These are phyloP conservation scores for Mobula hypostoma DNA, from an alignment of 2,113 vertebrate genomes.

Conservation along the genomic window DNA sequence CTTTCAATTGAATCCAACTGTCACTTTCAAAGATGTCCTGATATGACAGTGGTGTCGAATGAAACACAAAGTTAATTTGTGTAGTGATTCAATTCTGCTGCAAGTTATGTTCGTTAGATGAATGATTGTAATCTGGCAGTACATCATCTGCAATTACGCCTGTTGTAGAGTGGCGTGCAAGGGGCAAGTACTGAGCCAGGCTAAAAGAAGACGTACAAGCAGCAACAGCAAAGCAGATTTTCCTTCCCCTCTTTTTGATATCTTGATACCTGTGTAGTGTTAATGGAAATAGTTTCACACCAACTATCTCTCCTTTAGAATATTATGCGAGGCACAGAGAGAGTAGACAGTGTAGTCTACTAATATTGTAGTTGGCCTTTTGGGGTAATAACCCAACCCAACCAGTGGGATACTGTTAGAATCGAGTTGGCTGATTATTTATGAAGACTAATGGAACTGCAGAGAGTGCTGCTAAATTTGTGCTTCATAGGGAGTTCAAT, in stretches of 20 bases:
- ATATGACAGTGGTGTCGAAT: not conserved
- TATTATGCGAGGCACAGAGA: no score
- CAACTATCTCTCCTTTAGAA: not conserved
- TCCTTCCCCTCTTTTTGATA: not conserved
- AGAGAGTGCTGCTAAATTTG: not conserved
- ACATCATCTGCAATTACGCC: not conserved
- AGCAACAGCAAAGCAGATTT: not conserved
- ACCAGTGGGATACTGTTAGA: not conserved
- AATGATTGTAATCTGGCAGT: not conserved
- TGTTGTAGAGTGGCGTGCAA: not conserved
- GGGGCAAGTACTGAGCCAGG: not conserved
- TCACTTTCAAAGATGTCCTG: not conserved
- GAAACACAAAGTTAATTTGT: not conserved
- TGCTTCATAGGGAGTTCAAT: not conserved
- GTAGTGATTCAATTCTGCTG: not conserved
- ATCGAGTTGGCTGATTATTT: not conserved
- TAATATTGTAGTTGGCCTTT: not conserved
- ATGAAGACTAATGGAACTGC: no score
- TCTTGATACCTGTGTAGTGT: not conserved
- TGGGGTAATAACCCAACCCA: not conserved
- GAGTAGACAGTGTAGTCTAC: no score
- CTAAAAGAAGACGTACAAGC: not conserved
- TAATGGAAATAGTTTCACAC: not conserved
- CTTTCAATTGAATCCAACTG: not conserved
- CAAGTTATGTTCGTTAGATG: not conserved